Conservation (phyloP, 2,888 invertebrate species). For the Phengaris alcon region DNA sequence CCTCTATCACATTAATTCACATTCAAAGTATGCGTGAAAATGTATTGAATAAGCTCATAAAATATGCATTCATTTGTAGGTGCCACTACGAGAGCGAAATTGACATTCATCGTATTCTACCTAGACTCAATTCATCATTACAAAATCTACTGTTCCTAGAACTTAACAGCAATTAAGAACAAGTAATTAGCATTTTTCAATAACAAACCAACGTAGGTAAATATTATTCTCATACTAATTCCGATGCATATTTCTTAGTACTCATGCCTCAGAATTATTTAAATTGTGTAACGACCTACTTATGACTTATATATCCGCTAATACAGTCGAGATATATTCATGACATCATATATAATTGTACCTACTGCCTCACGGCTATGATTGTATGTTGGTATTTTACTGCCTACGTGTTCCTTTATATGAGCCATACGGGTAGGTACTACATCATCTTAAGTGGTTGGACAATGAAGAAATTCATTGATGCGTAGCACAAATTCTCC, state of each 20-base stretch:
- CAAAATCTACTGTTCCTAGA: background rate
- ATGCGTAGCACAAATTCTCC: background rate
- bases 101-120: too few species aligned
- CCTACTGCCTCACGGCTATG: background rate
- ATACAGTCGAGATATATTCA: slow-evolving; percentile 15
- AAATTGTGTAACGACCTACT: slow-evolving; percentile 25
- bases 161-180: background rate
- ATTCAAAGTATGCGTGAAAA: too few species aligned
- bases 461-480: slow-evolving; percentile 14
- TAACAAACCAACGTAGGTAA: background rate
- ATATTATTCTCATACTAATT: background rate
- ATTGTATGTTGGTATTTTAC: slow-evolving; percentile 10
- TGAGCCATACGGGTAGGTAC: background rate
- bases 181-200: slow-evolving; percentile 2
- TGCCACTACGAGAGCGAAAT: too few species aligned
- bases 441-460: background rate
- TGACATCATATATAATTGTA: slow-evolving; percentile 26
- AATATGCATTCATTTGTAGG: too few species aligned
- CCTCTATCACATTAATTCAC: too few species aligned
- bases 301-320: slow-evolving; percentile 22
- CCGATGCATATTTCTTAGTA: slow-evolving; percentile 11
- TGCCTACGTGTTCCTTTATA: slow-evolving; percentile 13
- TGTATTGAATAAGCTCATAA: too few species aligned
- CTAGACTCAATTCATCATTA: background rate
- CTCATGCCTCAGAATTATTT: slow-evolving; percentile 13